Base-by-base conservation (phyloP, 2,888 invertebrate species). In the Meteorus colon region DNA sequence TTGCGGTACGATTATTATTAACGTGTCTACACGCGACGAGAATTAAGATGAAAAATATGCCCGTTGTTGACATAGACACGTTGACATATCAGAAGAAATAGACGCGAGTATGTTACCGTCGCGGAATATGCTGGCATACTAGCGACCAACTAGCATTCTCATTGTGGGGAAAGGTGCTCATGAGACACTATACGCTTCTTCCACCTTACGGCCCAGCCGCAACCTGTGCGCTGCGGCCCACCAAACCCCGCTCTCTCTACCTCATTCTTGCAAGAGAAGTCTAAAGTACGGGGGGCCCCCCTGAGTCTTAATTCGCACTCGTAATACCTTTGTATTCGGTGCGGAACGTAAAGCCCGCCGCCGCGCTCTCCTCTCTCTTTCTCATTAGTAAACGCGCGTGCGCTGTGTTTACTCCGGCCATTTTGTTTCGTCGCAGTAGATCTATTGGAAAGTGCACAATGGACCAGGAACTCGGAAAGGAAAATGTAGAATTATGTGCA, bases 121-220 rank as follows among this genome's bases (percentile, higher is more conserved):
- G 76, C 80, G 74, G 74, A 79, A 79, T 79, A 73, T 73, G 65
- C 77, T 78, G 77, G 79, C 77, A 72, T 80, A 80, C 80, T 80
- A 78, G 77, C 73, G 79, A 31, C 31, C 63, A 62, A 31, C 72
- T 62, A 72, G 63, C 72, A 78, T 77, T 78, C 77, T 70, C 75
- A 63, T 68, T 62, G 68, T 63, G 66, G 81, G 75, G 79, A 80
- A 80, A 79, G 79, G 80, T 74, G 76, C 77, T 76, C 78, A 77
- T 77, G 79, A 77, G 77, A 78, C 75, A 71, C 74, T 79, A 76
- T 77, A 79, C 75, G 73, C 76, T 76, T 79, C 78, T 73, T 74
- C 75, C 77, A 77, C 73, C 73, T 60, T 77, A 51, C 71, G 67
- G 67, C 19, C 37, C 51, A 31, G 72, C 73, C 65, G 60, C 73